Evolutionary conservation across 2,113 vertebrate genomes (phyloP), one percentile per base, ranked within the genome.

Genomic region (Mus pahari): DNA sequence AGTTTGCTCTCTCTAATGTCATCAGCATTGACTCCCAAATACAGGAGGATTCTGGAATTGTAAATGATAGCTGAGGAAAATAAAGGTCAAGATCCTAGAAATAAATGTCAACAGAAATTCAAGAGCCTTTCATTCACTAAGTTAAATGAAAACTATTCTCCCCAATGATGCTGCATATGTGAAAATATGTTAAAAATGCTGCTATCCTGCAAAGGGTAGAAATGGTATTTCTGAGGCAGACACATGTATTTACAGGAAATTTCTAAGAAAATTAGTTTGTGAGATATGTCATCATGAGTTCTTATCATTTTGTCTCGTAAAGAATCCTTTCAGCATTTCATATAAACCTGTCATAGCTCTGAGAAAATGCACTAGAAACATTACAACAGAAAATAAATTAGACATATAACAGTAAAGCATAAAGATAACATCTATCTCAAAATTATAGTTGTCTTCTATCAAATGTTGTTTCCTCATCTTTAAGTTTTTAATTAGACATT

Each of bases 1-100:
- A 96, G 88, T 91, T 86, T 50, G 33, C 48, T 94, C 36, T 87
- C 39, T 86, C 74, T 89, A 95, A 94, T 95, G 86, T 94, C n/a
- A 71, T 94, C 75, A 94, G 50, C 58, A 53, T 53, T 88, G 83
- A 86, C 95, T 55, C 45, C 86, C 45, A 86, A 88, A 92, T 75
- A 77, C 53, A 94, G 36, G 5, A 45, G 53, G 81, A 87, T 91
- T 89, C 36, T 70, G n/a, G 78, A 92, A 95, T 79, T 94, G n/a
- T 87, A 96, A 94, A 89, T 66, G 89, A 78, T 70, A 89, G 62
- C 22, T 50, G 28, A 82, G 55, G 71, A 92, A 55, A 89, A 96
- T 55, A 96, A 96, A 90, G 82, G 91, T 73, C 45, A 84, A n/a
- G 36, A 60, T 31, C 12, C 39, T 89, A 75, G 58, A 97, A 94